A percentile compares a stretch with the other conserved stretches of the same genome.
phyloP scores from a whole-genome alignment of 2,797 vertebrate genomes.

The Sardinella longiceps region DNA sequence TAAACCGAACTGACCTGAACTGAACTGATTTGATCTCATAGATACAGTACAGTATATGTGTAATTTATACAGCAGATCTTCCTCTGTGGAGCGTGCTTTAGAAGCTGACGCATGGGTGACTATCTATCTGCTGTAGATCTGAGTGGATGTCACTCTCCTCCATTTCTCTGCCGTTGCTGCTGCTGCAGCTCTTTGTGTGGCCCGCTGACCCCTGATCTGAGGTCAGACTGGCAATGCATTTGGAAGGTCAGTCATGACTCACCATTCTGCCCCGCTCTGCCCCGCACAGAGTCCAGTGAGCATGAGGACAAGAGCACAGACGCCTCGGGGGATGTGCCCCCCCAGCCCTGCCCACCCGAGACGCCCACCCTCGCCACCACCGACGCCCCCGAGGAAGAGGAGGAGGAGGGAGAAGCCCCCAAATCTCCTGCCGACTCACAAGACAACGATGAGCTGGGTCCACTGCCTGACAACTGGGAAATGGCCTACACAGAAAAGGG shows the following conservation, averaged over 20 bases:
- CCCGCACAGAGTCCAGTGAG: conserved; percentile 94
- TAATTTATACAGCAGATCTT: not conserved
- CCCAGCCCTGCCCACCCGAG: conserved; percentile 78
- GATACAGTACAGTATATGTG: too few relatives aligned
- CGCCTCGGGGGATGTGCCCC: conserved; percentile 86
- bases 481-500: conserved; percentile 99
- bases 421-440: conserved; percentile 85
- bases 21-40: too few relatives aligned
- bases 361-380: conserved; percentile 79
- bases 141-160: not conserved
- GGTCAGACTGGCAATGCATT: not conserved
- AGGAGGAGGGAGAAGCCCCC: conserved; percentile 82
- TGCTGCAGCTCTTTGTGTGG: conserved; percentile 39
- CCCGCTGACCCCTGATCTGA: conserved; percentile 31
- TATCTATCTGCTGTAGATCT: not conserved
- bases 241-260: conserved; percentile 11
- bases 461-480: conserved; percentile 98
- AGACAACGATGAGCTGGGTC: conserved; percentile 89
- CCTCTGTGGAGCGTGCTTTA: not conserved
- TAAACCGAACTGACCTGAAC: too few relatives aligned
- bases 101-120: conserved; percentile 18
- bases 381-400: conserved; percentile 85
- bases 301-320: conserved; percentile 96
- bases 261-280: conserved; percentile 23
- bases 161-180: conserved; percentile 12